Conservation (phyloP, 1,140 invertebrate species). For the Trichonephila inaurata region DNA sequence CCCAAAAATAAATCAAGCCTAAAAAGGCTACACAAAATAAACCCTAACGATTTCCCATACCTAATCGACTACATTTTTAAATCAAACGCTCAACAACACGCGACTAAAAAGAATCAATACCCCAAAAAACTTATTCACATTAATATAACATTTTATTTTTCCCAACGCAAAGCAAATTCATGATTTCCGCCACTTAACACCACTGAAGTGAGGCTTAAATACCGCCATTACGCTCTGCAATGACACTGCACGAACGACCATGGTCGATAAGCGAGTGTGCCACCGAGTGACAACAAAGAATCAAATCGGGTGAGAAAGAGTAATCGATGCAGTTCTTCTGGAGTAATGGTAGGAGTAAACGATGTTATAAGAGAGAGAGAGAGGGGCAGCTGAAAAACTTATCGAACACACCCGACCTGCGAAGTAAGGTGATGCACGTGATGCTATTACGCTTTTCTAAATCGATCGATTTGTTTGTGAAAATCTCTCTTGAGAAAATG, state of each 20-base stretch:
- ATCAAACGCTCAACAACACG: background rate
- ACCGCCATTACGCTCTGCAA: background rate
- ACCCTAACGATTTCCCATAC: too few relatives aligned
- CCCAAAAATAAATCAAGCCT: too few relatives aligned
- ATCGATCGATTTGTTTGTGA: conserved; percentile 26
- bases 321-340: conserved; percentile 14
- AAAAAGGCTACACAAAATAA: too few relatives aligned
- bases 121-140: background rate
- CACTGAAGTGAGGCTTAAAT: background rate
- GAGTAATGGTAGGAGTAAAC: conserved; percentile 33
- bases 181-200: background rate
- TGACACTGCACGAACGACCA: background rate
- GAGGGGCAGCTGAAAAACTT: background rate
- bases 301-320: background rate
- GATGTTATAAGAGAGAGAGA: conserved; percentile 24
- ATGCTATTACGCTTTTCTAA: background rate
- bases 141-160: background rate
- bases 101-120: background rate
- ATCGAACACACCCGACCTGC: conserved; percentile 12
- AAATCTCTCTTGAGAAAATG: background rate
- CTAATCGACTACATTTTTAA: too few relatives aligned
- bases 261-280: background rate
- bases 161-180: background rate
- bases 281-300: background rate
- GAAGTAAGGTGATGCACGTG: conserved; percentile 21